Percentiles rank a stretch among this genome's conserved stretches.
Conservation (phyloP, 2,113 vertebrate species). For the Lophius piscatorius region DNA sequence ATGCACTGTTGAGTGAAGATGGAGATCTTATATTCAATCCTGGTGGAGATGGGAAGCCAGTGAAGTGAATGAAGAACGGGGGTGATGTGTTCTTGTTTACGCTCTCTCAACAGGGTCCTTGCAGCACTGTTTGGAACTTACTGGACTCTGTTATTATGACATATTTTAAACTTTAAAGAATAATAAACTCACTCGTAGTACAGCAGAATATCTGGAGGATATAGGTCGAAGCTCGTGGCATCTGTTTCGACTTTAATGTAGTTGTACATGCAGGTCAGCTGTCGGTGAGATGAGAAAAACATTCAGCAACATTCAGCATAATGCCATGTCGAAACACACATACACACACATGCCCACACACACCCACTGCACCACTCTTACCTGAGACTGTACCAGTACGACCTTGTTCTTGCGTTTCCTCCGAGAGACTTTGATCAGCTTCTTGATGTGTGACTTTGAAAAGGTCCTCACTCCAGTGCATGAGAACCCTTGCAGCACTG, state of each 20-base stretch:
- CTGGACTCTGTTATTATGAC: no score
- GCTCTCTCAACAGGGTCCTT: no score
- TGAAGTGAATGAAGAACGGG: no score
- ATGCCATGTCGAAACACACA: background rate
- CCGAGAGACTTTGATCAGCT: slow-evolving; percentile 67
- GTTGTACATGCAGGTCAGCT: slow-evolving; percentile 82
- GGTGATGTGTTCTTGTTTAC: no score
- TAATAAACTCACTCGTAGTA: slow-evolving; percentile 76
- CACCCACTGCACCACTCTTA: slow-evolving; percentile 33
- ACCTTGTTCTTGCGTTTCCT: slow-evolving; percentile 46
- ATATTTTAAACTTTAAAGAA: background rate
- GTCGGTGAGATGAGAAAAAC: slow-evolving; percentile 7
- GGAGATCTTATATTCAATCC: no score
- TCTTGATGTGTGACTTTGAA: slow-evolving; percentile 40
- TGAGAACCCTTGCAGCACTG: slow-evolving; percentile 79
- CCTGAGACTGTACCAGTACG: slow-evolving; percentile 74
- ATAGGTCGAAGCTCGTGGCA: slow-evolving; percentile 49
- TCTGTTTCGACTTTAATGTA: slow-evolving; percentile 46
- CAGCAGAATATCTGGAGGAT: slow-evolving; percentile 74
- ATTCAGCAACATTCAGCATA: background rate
- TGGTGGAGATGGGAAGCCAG: no score
- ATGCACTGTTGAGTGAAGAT: no score
- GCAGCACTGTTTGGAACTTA: no score
- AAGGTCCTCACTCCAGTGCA: slow-evolving; percentile 62
- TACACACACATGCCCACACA: background rate